Base-by-base conservation (phyloP, 2,888 invertebrate species). In the Ornithoptera alexandrae region DNA sequence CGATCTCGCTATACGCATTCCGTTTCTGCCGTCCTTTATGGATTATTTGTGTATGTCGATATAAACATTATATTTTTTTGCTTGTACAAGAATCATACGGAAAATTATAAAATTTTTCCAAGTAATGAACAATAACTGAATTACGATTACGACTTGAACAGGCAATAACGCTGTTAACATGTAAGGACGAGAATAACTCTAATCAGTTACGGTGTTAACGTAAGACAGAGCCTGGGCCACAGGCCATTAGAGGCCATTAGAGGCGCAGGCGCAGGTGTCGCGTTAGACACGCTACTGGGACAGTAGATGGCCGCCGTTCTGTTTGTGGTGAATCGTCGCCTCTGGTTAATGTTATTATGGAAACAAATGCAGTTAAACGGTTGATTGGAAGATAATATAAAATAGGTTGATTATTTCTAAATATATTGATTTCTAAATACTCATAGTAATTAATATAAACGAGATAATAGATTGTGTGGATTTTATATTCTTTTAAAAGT, bases 241-340 rank as follows among this genome's bases (percentile, higher is more conserved):
- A 10, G 39, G 39, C 39, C 88, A 90, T 88, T 87, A 87, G 79
- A 79, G 79, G 74, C 78, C 70, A 70, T 70, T 70, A 70, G 70
- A 72, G 80, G 72, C 73, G 74, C 81, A 79, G 87, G 86, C 88
- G 90, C 89, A 89, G 90, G 85, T 81, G 78, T 74, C 76, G 79
- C 72, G 76, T 90, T 88, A 78, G 89, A 75, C 82, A 88, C 88
- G 90, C 90, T 87, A 85, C 88, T 83, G 87, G 80, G 81, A 82
- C 85, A 82, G 81, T 75, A 72, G 71, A 71, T 64, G 74, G 73
- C 62, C 67, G 67, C 74, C 73, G 75, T 69, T 74, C 72, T 68
- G 73, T 74, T 72, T 72, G 74, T 71, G 63, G 65, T 18, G 57
- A 30, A 46, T 56, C 42, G 20, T 59, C 58, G 60, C 10, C 72